These are phyloP conservation scores for Muntiacus muntjak DNA, from an alignment of 2,113 vertebrate species.

Conservation along the genomic window DNA sequence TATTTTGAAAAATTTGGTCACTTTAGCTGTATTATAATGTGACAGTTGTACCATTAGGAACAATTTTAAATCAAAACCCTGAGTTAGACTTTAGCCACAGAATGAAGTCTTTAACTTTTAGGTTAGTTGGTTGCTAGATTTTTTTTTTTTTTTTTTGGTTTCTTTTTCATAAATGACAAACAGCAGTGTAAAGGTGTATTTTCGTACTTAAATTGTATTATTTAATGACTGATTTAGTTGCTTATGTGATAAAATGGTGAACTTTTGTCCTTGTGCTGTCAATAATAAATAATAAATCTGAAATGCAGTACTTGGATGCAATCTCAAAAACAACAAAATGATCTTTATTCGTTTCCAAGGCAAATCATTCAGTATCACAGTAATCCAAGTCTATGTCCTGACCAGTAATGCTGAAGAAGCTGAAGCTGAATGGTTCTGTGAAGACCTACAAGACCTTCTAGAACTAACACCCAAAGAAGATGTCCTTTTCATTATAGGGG, in stretches of 20 bases:
- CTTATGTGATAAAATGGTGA: not conserved
- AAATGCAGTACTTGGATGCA: not conserved
- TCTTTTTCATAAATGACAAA: not conserved
- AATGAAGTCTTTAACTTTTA: not conserved
- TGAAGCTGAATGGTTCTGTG: not conserved
- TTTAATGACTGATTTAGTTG: not conserved
- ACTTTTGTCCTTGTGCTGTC: not conserved
- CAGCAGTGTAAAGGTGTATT: not conserved
- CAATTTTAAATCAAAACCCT: not conserved
- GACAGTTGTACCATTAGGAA: not conserved
- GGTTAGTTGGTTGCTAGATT: not conserved
- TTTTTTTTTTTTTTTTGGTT: not conserved
- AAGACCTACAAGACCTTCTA: not conserved
- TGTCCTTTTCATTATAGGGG: not conserved
- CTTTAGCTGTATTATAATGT: not conserved
- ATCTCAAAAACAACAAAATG: not conserved
- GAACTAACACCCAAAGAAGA: not conserved
- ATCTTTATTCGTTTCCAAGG: not conserved
- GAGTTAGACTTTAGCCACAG: not conserved
- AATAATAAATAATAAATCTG: not conserved
- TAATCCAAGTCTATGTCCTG: not conserved
- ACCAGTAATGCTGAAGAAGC: not conserved
- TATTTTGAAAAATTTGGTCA: not conserved
- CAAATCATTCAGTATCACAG: not conserved
- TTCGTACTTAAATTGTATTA: slow-evolving; percentile 17